Percentiles rank a stretch among this genome's conserved stretches.
Conservation (phyloP, 2,888 invertebrate genomes). For the Eudiplozoon nipponicum region DNA sequence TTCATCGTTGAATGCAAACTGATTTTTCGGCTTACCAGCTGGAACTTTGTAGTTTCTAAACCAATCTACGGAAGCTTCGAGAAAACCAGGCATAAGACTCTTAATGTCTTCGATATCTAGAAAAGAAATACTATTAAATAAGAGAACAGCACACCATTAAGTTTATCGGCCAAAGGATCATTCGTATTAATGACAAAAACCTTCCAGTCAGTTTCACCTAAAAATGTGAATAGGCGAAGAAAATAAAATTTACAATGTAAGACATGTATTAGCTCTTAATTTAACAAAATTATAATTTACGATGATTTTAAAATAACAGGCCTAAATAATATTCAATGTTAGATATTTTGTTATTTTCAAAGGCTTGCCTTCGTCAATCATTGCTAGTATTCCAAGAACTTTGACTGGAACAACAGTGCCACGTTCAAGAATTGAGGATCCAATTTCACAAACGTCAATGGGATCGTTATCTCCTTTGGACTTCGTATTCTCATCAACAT, state of each 20-base stretch:
- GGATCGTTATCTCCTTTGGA: slow-evolving; percentile 94
- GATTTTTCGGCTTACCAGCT: slow-evolving; percentile 66
- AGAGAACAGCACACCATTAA: too few species aligned
- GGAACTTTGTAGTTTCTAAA: slow-evolving; percentile 94
- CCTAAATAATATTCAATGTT: too few species aligned
- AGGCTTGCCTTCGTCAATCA: slow-evolving; percentile 85
- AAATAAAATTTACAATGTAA: too few species aligned
- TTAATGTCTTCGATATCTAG: slow-evolving; percentile 65
- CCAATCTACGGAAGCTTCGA: slow-evolving; percentile 86
- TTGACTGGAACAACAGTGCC: slow-evolving; percentile 57
- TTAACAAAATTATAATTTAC: too few species aligned
- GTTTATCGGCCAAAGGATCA: slow-evolving; percentile 51
- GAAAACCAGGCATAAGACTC: slow-evolving; percentile 57
- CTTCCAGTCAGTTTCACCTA: slow-evolving; percentile 99
- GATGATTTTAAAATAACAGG: too few species aligned
- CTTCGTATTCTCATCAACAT: slow-evolving; percentile 52
- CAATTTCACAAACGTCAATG: slow-evolving; percentile 85
- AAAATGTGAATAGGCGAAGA: too few species aligned
- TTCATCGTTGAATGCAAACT: slow-evolving; percentile 80
- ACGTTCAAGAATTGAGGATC: slow-evolving; percentile 35
- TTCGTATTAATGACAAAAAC: slow-evolving; percentile 60
- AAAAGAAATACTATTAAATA: too few species aligned
- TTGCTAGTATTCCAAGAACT: slow-evolving; percentile 59
- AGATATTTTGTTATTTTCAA: too few species aligned
- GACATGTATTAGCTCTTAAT: too few species aligned